Evolutionary conservation across 1,140 invertebrate genomes (phyloP).

Genomic region (Listronotus oregonensis): DNA sequence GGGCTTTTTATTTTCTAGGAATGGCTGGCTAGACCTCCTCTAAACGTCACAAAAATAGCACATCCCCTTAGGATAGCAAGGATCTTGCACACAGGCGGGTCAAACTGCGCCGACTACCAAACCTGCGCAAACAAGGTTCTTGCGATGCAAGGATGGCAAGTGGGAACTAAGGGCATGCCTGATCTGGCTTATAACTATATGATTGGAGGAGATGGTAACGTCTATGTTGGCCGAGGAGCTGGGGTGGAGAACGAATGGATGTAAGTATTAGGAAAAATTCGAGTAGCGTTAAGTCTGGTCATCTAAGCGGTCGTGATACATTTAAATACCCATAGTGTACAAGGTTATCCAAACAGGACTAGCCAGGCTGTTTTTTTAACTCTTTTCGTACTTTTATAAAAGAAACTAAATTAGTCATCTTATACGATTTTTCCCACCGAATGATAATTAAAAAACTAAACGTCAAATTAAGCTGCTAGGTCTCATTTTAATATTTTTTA

Average conservation of each 20-base stretch:
- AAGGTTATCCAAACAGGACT: too few relatives aligned
- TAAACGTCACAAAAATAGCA: constrained; percentile 2
- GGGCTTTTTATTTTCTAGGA: neutral
- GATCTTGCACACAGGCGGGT: constrained; percentile 56
- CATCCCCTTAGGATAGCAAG: constrained; percentile 47
- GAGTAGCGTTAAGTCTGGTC: too few relatives aligned
- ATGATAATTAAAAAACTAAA: too few relatives aligned
- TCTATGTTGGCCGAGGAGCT: constrained; percentile 70
- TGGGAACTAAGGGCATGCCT: constrained; percentile 43
- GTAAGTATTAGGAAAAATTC: constrained; percentile 7
- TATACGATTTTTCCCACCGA: too few relatives aligned
- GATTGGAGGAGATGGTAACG: constrained; percentile 68
- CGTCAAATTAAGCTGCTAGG: too few relatives aligned
- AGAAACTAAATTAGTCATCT: too few relatives aligned
- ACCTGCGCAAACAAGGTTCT: constrained; percentile 56
- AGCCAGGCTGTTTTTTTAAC: too few relatives aligned
- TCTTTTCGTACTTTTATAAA: too few relatives aligned
- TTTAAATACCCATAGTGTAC: too few relatives aligned
- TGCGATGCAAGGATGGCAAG: constrained; percentile 54
- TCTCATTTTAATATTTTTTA: too few relatives aligned
- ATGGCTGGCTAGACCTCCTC: constrained; percentile 27
- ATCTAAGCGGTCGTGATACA: too few relatives aligned
- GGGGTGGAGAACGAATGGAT: constrained; percentile 55
- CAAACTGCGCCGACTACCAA: constrained; percentile 46
- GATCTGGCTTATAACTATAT: constrained; percentile 69